Conservation (phyloP, 92 coral and sea anemone genomes). For the Porites evermanni region DNA sequence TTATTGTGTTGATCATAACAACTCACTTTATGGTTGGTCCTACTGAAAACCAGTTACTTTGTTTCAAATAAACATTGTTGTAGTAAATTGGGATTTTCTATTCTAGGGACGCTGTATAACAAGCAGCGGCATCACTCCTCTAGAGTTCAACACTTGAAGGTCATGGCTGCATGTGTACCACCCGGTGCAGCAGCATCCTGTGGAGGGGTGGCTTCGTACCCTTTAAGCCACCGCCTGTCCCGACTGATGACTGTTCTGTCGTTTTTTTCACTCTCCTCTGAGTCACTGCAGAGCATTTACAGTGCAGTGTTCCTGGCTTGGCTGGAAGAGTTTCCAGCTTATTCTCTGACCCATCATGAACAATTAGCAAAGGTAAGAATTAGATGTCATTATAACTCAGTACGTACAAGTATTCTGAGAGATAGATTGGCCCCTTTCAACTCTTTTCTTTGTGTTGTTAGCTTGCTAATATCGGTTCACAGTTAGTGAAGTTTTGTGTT, state of each 20-base stretch:
- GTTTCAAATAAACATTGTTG: no score
- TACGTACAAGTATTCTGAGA: not conserved
- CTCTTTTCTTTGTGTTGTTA: no score
- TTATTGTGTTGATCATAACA: no score
- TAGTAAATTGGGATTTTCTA: not conserved
- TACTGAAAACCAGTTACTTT: no score
- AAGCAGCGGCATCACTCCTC: slow-evolving; percentile 77
- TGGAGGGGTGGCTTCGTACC: slow-evolving; percentile 88
- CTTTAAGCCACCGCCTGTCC: slow-evolving; percentile 86
- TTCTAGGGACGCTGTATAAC: slow-evolving; percentile 85
- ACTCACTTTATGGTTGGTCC: no score
- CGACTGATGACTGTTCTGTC: slow-evolving; percentile 95
- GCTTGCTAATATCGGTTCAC: not conserved
- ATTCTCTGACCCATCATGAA: slow-evolving; percentile 90
- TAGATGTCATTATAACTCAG: not conserved
- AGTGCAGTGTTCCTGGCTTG: slow-evolving; percentile 79
- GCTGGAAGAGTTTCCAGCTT: slow-evolving; percentile 97
- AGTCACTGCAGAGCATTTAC: slow-evolving; percentile 87
- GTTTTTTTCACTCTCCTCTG: slow-evolving; percentile 74
- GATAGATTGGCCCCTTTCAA: not conserved
- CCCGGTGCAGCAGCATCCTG: slow-evolving; percentile 85
- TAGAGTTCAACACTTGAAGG: slow-evolving; percentile 77
- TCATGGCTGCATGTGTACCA: slow-evolving; percentile 93
- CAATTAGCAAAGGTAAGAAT: slow-evolving; percentile 77
- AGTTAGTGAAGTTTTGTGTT: no score